Percentiles rank a stretch among this genome's conserved stretches.
These are phyloP conservation scores for Apotomis turbidana DNA, from an alignment of 2,888 invertebrate genomes.

Conservation along the genomic window DNA sequence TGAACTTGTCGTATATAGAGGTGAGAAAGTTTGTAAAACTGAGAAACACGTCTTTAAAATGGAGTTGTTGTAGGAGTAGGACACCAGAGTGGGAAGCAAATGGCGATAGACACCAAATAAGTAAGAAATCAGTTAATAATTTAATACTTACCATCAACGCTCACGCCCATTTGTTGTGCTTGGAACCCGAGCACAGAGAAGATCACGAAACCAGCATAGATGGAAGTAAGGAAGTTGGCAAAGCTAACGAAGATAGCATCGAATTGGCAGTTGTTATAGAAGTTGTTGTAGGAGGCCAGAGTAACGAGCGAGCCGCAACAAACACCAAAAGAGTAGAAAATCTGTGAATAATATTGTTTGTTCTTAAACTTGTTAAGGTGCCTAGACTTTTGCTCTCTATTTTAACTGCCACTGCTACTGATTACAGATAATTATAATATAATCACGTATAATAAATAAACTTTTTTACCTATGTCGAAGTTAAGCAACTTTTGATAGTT, in stretches of 20 bases:
- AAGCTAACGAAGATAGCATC: constrained; percentile 89
- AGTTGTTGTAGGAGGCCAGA: constrained; percentile 89
- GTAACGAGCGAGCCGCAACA: constrained; percentile 89
- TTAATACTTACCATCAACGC: constrained; percentile 77
- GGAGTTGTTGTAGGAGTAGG: not conserved
- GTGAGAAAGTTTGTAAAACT: too few relatives aligned
- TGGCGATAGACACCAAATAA: not conserved
- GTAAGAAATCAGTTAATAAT: too few relatives aligned
- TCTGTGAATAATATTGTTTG: constrained; percentile 66
- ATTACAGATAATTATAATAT: too few relatives aligned
- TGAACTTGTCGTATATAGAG: too few relatives aligned
- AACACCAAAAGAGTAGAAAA: constrained; percentile 93
- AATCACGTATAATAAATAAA: too few relatives aligned
- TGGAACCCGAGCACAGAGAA: constrained; percentile 91
- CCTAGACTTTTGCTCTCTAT: too few relatives aligned
- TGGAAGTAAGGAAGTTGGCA: constrained; percentile 88
- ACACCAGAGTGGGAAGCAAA: not conserved
- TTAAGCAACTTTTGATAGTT: too few relatives aligned
- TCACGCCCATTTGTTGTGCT: constrained; percentile 86
- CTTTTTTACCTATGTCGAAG: too few relatives aligned
- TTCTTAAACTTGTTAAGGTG: too few relatives aligned
- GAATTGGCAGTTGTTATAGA: constrained; percentile 88
- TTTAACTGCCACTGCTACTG: too few relatives aligned
- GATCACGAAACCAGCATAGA: constrained; percentile 91
- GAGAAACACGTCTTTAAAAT: too few relatives aligned